Base-by-base conservation (phyloP, 1,140 invertebrate genomes). In the Drosophila teissieri region DNA sequence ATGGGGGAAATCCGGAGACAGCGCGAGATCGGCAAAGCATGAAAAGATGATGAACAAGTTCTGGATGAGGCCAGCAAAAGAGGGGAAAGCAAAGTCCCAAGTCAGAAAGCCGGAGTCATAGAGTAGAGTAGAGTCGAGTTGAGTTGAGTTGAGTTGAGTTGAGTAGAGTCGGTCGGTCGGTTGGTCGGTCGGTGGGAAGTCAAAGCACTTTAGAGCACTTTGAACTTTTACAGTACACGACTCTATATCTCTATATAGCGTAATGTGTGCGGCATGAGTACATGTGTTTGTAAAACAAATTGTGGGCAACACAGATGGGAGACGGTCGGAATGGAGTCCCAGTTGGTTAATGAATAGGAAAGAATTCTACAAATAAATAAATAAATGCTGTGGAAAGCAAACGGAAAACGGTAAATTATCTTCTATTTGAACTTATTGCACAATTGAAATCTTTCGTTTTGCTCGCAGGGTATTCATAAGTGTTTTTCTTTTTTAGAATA, bases 151-250 rank as follows among this genome's bases (percentile, higher is more conserved):
- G 8, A 31, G 31, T 24, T 4, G 31, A 31, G 31, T 31, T 31
- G 31, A 31, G 31, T 31, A 3, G 31, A 31, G 31, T 24, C 24
- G 24, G 24, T 24, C 22, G 22, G 22, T 8, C 27, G 27, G 27
- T 31, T 8, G 27, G 27, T 31, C 27, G 27, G 27, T 64, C 53
- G 55, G 67, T 78, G 68, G 68, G 65, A 69, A 88, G 84, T 89
- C 84, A 89, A 88, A 89, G 80, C 78, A 82, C 83, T 89, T 79
- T 88, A 76, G 70, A 83, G 82, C 80, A 63, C 78, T 88, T 89
- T 80, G 79, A 88, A 60, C 64, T 77, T 52, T 42, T 74, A 40
- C 37, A 57, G 65, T 70, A 70, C 51, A 70, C 37, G 58, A 54
- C 37, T 65, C 52, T 60, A 40, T 31, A 48, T 46, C 37, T 65